These are phyloP conservation scores for Lasioglossum pauxillum DNA, from an alignment of 2,888 invertebrate species.

Conservation along the genomic window DNA sequence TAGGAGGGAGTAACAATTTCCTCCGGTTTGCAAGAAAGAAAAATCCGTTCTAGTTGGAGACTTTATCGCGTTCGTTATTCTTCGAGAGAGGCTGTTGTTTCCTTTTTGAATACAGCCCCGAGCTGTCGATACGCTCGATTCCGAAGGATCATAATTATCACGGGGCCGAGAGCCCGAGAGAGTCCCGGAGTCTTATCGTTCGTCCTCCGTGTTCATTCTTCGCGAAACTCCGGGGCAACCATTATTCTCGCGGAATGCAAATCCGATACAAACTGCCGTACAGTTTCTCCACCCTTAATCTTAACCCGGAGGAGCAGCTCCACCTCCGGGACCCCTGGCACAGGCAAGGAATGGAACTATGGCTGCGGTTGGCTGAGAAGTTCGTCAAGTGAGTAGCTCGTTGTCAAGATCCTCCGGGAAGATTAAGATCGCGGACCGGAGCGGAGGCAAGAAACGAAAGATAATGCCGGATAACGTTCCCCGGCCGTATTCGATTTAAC, in stretches of 20 bases:
- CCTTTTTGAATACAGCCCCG: constrained; percentile 16
- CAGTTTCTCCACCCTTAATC: constrained; percentile 64
- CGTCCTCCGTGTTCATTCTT: constrained; percentile 31
- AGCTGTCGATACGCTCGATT: constrained; percentile 45
- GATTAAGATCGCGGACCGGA: constrained; percentile 49
- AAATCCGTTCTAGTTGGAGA: neutral
- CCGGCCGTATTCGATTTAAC: neutral
- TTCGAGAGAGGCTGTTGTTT: neutral
- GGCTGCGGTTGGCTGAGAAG: constrained; percentile 54
- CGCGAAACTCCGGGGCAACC: constrained; percentile 55
- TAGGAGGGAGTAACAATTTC: neutral
- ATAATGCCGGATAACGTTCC: neutral
- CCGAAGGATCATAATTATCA: constrained; percentile 62
- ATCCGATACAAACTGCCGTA: constrained; percentile 71
- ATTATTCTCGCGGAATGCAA: constrained; percentile 71
- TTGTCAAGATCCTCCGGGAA: constrained; percentile 44
- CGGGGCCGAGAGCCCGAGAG: constrained; percentile 1
- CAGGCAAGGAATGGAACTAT: constrained; percentile 27
- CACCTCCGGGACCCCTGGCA: neutral
- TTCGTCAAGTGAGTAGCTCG: constrained; percentile 52
- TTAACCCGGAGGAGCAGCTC: constrained; percentile 38
- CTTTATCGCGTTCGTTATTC: constrained; percentile 26
- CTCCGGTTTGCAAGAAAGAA: neutral
- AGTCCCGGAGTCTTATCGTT: constrained; percentile 58
- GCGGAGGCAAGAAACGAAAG: constrained; percentile 7